Conservation (phyloP, 2,797 vertebrate genomes). For the Lepilemur ruficaudatus region DNA sequence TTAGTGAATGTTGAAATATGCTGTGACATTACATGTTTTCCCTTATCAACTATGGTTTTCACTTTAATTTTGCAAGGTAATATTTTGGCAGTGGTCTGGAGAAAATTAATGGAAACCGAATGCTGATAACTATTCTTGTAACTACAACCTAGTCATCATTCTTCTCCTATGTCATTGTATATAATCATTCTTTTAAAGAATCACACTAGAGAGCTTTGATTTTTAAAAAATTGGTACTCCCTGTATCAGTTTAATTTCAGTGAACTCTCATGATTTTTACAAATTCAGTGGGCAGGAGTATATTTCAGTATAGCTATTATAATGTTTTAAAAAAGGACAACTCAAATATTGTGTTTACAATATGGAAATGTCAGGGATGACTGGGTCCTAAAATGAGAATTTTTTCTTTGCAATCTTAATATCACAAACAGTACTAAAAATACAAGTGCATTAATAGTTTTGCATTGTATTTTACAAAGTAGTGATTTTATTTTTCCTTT, state of each 20-base stretch:
- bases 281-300: conserved; percentile 68
- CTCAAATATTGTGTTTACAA: conserved; percentile 78
- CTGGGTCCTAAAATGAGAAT: conserved; percentile 58
- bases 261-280: conserved; percentile 70
- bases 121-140: conserved; percentile 70
- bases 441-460: conserved; percentile 71
- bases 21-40: conserved; percentile 73
- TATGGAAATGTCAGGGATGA: conserved; percentile 64
- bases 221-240: conserved; percentile 66
- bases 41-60: conserved; percentile 71
- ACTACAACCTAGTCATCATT: conserved; percentile 71
- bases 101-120: conserved; percentile 80
- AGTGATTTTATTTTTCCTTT: neutral
- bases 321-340: conserved; percentile 68
- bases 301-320: conserved; percentile 75
- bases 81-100: conserved; percentile 73
- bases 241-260: conserved; percentile 67
- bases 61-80: conserved; percentile 76
- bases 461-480: conserved; percentile 71
- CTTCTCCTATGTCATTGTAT: conserved; percentile 53
- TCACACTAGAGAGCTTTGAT: conserved; percentile 68
- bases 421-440: conserved; percentile 63
- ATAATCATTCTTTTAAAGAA: conserved; percentile 79
- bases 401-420: conserved; percentile 15
- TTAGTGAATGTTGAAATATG: conserved; percentile 75